Percentiles rank a stretch among this genome's conserved stretches.
Evolutionary conservation across 2,888 invertebrate species (phyloP).

Genomic region (Dynastes grantii): DNA sequence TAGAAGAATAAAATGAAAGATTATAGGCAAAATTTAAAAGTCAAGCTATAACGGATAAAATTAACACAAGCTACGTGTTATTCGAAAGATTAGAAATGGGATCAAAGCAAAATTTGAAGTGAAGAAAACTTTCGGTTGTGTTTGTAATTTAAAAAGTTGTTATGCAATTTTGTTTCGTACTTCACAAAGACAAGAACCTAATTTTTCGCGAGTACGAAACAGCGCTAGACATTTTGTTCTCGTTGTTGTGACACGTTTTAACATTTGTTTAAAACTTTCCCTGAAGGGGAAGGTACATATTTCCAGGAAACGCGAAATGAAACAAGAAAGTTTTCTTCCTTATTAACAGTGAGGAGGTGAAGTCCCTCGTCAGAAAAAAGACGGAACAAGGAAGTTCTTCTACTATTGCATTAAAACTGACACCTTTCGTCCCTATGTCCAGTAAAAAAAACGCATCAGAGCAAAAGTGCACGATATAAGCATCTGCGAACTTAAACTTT

Average conservation of each 20-base stretch:
- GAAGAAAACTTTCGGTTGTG: too few species aligned
- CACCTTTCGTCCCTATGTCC: too few species aligned
- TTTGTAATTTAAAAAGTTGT: neutral
- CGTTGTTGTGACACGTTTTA: neutral
- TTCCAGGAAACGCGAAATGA: neutral
- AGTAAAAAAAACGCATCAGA: too few species aligned
- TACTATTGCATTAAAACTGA: too few species aligned
- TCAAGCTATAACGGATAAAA: too few species aligned
- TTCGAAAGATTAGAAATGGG: neutral
- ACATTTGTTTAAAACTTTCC: neutral
- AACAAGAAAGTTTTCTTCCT: neutral
- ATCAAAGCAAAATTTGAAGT: neutral
- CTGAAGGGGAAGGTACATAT: neutral
- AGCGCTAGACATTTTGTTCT: neutral
- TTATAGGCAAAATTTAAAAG: too few species aligned
- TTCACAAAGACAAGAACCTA: neutral
- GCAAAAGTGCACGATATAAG: too few species aligned
- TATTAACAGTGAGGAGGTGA: neutral
- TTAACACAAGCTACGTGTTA: too few species aligned
- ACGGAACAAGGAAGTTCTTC: too few species aligned
- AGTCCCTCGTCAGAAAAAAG: neutral
- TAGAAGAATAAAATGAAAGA: too few species aligned
- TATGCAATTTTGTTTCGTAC: neutral
- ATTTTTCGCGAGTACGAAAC: constrained; percentile 7
- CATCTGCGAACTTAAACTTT: too few species aligned